phyloP scores from a whole-genome alignment of 2,888 invertebrate species.

The Lycaena phlaeas region DNA sequence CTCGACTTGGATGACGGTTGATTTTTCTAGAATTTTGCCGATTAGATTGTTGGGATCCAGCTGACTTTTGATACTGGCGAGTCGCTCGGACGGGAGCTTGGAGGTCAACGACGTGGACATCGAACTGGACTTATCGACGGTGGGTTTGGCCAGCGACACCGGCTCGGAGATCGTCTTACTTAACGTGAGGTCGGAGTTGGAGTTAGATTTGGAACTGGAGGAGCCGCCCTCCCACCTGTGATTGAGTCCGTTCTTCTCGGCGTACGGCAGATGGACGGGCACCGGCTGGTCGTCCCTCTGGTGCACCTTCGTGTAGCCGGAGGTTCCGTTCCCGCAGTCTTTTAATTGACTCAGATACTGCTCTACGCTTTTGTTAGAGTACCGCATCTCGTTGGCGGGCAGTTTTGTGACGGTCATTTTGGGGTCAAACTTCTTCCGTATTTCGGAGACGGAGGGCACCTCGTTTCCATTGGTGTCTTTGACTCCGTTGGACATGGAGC shows the following conservation, averaged over 20 bases:
- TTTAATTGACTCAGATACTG: conserved; percentile 55
- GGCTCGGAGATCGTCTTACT: conserved; percentile 64
- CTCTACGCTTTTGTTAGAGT: conserved; percentile 42
- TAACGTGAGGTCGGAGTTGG: conserved; percentile 56
- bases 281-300: conserved; percentile 58
- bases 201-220: conserved; percentile 47
- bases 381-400: conserved; percentile 52
- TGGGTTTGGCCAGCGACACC: conserved; percentile 45
- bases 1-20: conserved; percentile 61
- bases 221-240: conserved; percentile 46
- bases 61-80: conserved; percentile 63
- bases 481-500: conserved; percentile 52
- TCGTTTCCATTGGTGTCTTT: conserved; percentile 75
- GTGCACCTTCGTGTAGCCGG: conserved; percentile 45
- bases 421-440: conserved; percentile 70
- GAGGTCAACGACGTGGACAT: conserved; percentile 51
- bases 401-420: conserved; percentile 66
- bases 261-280: conserved; percentile 56
- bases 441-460: conserved; percentile 72
- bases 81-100: conserved; percentile 51
- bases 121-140: conserved; percentile 36
- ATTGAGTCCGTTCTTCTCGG: conserved; percentile 47
- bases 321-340: conserved; percentile 54
- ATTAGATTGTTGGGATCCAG: conserved; percentile 66
- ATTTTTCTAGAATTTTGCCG: conserved; percentile 66